phyloP scores from a whole-genome alignment of 2,797 vertebrate genomes.

The Alfaro cultratus region DNA sequence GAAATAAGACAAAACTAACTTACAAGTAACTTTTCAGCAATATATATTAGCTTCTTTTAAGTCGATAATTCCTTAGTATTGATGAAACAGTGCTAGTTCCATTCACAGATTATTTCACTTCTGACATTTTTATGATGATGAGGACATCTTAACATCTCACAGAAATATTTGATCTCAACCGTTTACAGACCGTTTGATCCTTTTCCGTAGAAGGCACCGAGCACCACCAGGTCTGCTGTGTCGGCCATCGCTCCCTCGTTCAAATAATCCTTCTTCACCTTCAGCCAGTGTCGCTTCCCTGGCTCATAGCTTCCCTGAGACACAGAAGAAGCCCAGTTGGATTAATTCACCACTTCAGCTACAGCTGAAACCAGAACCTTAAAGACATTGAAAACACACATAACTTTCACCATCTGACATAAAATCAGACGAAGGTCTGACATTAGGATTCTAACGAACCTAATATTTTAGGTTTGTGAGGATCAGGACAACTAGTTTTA shows the following conservation, averaged over 20 bases:
- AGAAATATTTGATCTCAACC: neutral
- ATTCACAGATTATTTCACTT: too few relatives aligned
- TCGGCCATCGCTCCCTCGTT: conserved; percentile 98
- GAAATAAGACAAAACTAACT: too few relatives aligned
- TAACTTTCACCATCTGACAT: too few relatives aligned
- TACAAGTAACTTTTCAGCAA: too few relatives aligned
- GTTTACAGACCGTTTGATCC: conserved; percentile 90
- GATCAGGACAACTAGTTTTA: too few relatives aligned
- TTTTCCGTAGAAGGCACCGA: conserved; percentile 97
- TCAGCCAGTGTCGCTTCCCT: conserved; percentile 97
- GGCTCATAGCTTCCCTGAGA: conserved; percentile 91
- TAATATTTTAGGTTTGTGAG: too few relatives aligned
- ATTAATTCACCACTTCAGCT: neutral
- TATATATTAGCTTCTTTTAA: too few relatives aligned
- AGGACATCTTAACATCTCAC: neutral
- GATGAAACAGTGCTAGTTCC: too few relatives aligned
- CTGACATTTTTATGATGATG: neutral
- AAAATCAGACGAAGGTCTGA: too few relatives aligned
- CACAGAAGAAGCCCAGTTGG: neutral
- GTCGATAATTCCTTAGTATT: too few relatives aligned
- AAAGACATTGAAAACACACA: neutral
- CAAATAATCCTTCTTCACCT: conserved; percentile 98
- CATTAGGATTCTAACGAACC: too few relatives aligned
- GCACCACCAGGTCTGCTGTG: conserved; percentile 95
- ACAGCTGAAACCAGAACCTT: neutral